phyloP scores from a whole-genome alignment of 2,113 vertebrate genomes.

The Rostratula benghalensis region DNA sequence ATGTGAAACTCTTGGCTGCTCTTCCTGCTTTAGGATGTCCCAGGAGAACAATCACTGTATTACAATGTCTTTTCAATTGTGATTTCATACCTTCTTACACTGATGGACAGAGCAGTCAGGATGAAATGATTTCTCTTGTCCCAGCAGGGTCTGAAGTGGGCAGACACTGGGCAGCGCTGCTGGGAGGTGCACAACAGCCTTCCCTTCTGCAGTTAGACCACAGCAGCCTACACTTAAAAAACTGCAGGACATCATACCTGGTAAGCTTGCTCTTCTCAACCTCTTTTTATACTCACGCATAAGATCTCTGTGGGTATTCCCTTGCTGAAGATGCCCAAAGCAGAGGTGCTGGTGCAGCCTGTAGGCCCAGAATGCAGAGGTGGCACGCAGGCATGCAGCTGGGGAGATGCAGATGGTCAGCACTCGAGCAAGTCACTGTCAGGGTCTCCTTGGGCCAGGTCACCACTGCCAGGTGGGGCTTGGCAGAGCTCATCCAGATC shows the following conservation, averaged over 20 bases:
- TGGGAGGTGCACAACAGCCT: not conserved
- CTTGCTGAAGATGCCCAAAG: not conserved
- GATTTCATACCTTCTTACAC: constrained; percentile 1
- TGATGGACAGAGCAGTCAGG: constrained; percentile 41
- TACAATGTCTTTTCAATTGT: constrained; percentile 13
- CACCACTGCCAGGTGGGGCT: not conserved
- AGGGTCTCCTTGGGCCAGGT: accelerated
- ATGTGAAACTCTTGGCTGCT: constrained; percentile 45
- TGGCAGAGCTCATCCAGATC: not conserved
- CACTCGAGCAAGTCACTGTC: not conserved
- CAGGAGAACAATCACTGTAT: constrained; percentile 20
- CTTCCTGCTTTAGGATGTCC: not conserved
- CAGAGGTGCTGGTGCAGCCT: not conserved
- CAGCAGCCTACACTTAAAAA: not conserved
- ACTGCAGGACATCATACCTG: not conserved
- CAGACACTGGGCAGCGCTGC: not conserved
- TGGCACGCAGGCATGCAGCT: not conserved
- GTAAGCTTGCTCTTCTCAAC: not conserved
- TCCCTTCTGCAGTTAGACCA: not conserved
- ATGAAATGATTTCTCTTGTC: not conserved
- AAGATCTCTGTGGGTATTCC: not conserved
- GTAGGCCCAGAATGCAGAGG: not conserved
- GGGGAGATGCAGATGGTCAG: not conserved
- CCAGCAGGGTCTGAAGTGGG: not conserved
- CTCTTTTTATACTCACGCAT: not conserved